Evolutionary conservation across 2,113 vertebrate genomes (phyloP), one percentile per base, ranked within the genome.

Genomic region (Tachuris rubrigastra): DNA sequence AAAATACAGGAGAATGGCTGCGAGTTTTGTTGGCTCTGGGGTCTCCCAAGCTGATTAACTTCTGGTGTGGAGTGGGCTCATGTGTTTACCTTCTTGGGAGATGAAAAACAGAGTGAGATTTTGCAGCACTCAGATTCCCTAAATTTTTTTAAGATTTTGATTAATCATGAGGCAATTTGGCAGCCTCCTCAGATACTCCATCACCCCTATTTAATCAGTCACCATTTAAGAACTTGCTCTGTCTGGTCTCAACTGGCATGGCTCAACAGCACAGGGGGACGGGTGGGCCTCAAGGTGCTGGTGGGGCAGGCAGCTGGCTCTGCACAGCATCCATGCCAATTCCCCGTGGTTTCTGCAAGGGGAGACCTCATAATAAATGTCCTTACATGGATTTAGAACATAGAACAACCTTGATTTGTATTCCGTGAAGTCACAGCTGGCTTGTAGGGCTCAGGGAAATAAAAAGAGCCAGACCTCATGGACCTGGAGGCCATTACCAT

Each of bases 111-210:
- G 95, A 93, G 79, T 89, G 93, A 97, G 89, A 91, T 93, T 97
- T 87, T 79, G 86, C 97, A 97, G 96, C 25, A 52, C 89, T 80
- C 72, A 39, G 82, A 97, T 95, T 96, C 96, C 35, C 58, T 88
- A 84, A 41, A 74, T 97, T 96, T 96, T 96, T 96, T 77, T 1
- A 62, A 89, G 77, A 87, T 94, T 96, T 96, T 96, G 90, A 97
- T 96, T 97, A 97, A 97, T 97, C 75, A 56, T 69, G 82, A 97
- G 90, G 90, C 65, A 85, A 94, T 97, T 95, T 97, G 96, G 97
- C 97, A 96, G 94, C 76, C 83, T 93, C 41, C 52, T 94, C 2
- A 0, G 59, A 68, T 90, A 92, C 66, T 83, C 55, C 27, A 19
- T 92, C 86, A 94, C 66, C 66, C 50, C 55, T 76, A 2, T 91